Percentiles rank a stretch among this genome's conserved stretches.
Evolutionary conservation across 2,113 vertebrate species (phyloP).

Genomic region (Thermophis baileyi): DNA sequence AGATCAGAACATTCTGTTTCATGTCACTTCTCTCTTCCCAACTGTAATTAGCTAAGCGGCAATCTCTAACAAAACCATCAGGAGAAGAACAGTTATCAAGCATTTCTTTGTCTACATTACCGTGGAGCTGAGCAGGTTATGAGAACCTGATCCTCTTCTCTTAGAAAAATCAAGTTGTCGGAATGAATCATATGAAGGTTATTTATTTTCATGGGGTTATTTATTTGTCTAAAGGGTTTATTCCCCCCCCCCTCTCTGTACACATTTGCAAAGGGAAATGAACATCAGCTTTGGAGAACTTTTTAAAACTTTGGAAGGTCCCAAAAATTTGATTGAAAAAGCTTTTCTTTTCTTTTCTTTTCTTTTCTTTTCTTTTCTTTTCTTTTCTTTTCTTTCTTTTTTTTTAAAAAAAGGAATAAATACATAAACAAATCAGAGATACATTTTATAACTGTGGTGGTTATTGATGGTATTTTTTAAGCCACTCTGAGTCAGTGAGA

Average conservation of each 20-base stretch:
- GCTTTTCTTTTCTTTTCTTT: too few species aligned
- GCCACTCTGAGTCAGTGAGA: too few species aligned
- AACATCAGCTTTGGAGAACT: neutral
- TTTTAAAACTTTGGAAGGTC: neutral
- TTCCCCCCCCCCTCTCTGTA: too few species aligned
- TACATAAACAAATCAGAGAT: neutral
- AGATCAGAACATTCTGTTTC: neutral
- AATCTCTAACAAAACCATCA: neutral
- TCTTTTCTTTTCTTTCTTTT: too few species aligned
- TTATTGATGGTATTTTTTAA: neutral
- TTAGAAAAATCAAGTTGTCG: neutral
- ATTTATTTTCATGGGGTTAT: neutral
- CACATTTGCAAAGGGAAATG: neutral
- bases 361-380: too few species aligned
- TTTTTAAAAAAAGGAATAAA: too few species aligned
- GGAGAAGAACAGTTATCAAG: neutral
- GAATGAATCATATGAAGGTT: neutral
- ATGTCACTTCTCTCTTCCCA: slow-evolving; percentile 4
- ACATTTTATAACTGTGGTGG: neutral
- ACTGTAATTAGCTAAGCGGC: slow-evolving; percentile 2
- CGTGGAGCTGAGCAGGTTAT: neutral
- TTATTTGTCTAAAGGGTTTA: neutral
- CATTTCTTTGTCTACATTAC: neutral
- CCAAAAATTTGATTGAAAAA: neutral
- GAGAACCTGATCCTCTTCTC: neutral